A percentile compares a stretch with the other conserved stretches of the same genome.
phyloP scores from a whole-genome alignment of 2,888 invertebrate genomes.

The Lydus trimaculatus region DNA sequence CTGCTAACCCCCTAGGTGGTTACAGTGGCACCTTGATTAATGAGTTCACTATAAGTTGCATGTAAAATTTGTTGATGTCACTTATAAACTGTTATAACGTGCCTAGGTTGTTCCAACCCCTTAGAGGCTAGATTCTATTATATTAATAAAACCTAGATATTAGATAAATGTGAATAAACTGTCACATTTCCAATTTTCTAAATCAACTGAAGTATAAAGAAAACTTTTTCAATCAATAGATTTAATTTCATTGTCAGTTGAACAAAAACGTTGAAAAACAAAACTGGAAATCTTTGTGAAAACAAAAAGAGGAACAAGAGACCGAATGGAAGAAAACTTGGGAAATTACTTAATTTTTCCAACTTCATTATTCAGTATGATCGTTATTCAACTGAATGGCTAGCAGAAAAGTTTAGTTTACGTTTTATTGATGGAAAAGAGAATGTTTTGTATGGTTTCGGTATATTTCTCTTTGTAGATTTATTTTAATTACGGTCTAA shows the following conservation, averaged over 20 bases:
- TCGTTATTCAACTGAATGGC: slow-evolving; percentile 34
- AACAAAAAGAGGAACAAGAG: neutral
- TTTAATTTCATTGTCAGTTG: slow-evolving; percentile 51
- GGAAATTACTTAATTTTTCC: slow-evolving; percentile 49
- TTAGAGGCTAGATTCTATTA: neutral
- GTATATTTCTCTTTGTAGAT: slow-evolving; percentile 51
- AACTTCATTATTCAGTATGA: slow-evolving; percentile 47
- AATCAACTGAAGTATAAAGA: slow-evolving; percentile 11
- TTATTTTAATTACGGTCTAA: slow-evolving; percentile 59
- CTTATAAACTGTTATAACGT: neutral
- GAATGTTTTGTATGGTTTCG: slow-evolving; percentile 34
- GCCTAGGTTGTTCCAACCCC: neutral
- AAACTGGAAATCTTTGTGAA: slow-evolving; percentile 33
- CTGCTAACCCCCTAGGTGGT: neutral
- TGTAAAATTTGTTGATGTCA: slow-evolving; percentile 15
- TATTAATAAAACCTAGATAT: neutral
- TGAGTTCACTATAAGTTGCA: slow-evolving; percentile 8
- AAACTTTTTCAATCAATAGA: slow-evolving; percentile 52
- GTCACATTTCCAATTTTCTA: neutral
- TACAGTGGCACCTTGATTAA: slow-evolving; percentile 16
- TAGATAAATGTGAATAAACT: neutral
- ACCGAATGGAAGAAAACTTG: slow-evolving; percentile 36
- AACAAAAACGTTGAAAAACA: slow-evolving; percentile 45
- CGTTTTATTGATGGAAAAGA: slow-evolving; percentile 25
- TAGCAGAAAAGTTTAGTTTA: slow-evolving; percentile 35